Conservation (phyloP, 2,797 vertebrate genomes). For the Vultur gryphus region DNA sequence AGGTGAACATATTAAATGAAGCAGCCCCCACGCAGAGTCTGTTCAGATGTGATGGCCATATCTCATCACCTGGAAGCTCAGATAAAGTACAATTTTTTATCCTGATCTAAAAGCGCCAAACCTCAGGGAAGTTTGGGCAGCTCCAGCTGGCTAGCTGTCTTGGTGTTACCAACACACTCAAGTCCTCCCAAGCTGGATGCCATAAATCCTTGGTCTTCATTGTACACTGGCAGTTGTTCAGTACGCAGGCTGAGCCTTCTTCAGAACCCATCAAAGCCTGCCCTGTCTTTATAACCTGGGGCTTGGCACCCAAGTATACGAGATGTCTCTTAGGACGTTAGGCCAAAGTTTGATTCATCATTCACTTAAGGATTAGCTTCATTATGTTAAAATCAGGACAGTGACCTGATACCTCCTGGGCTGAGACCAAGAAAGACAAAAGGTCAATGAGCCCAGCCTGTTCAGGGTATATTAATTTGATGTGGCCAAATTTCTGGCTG, state of each 20-base stretch:
- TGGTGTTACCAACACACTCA: background rate
- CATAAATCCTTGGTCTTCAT: background rate
- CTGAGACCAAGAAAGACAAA: background rate
- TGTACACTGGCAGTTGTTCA: background rate
- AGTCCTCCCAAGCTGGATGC: background rate
- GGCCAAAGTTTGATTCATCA: background rate
- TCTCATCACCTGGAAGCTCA: background rate
- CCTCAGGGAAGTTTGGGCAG: background rate
- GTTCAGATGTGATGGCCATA: background rate
- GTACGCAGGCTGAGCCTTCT: background rate
- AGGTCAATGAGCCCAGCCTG: accelerated
- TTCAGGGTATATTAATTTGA: background rate
- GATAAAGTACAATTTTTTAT: background rate
- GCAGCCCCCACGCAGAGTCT: background rate
- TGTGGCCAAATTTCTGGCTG: background rate
- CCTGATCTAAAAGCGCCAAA: background rate
- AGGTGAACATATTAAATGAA: background rate
- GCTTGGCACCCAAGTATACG: background rate
- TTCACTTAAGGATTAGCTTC: background rate
- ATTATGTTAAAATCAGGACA: background rate
- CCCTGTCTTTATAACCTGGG: background rate
- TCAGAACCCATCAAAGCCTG: background rate
- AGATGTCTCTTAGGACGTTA: background rate
- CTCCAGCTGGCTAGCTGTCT: background rate
- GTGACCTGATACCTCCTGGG: background rate